phyloP scores from a whole-genome alignment of 2,113 vertebrate genomes.

The Salvelinus fontinalis region DNA sequence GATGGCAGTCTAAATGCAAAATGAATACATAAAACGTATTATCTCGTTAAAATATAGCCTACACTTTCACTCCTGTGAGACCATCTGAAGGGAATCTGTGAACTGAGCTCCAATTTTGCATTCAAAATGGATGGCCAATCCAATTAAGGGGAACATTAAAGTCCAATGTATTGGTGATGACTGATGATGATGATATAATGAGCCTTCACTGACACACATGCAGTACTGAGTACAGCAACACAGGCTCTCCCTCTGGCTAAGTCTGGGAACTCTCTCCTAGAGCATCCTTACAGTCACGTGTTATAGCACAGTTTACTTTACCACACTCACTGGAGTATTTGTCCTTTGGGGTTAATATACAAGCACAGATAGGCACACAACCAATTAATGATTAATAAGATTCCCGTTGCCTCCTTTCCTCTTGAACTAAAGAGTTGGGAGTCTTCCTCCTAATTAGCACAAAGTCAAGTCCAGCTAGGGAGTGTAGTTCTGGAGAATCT shows the following conservation, averaged over 20 bases:
- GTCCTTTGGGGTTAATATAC: conserved; percentile 35
- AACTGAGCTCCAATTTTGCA: too few relatives aligned
- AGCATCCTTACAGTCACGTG: conserved; percentile 8
- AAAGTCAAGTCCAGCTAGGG: conserved; percentile 15
- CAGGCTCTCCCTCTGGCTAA: background rate
- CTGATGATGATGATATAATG: background rate
- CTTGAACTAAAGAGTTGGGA: conserved; percentile 7
- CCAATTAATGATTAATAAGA: conserved; percentile 47
- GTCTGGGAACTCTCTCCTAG: conserved; percentile 29
- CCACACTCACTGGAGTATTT: conserved; percentile 9
- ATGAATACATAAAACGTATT: too few relatives aligned
- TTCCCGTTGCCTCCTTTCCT: conserved; percentile 7
- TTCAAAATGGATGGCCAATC: too few relatives aligned
- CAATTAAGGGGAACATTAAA: too few relatives aligned
- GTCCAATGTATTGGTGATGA: background rate
- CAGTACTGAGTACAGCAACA: background rate
- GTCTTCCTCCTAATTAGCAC: conserved; percentile 27
- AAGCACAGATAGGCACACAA: conserved; percentile 27
- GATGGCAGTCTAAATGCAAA: too few relatives aligned
- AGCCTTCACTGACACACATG: background rate
- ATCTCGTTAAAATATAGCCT: too few relatives aligned
- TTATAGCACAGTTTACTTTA: conserved; percentile 25
- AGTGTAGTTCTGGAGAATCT: conserved; percentile 9
- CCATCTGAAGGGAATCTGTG: too few relatives aligned
- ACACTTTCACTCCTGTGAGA: too few relatives aligned